These are phyloP conservation scores for Bubo bubo DNA, from an alignment of 2,113 vertebrate genomes.

Conservation along the genomic window DNA sequence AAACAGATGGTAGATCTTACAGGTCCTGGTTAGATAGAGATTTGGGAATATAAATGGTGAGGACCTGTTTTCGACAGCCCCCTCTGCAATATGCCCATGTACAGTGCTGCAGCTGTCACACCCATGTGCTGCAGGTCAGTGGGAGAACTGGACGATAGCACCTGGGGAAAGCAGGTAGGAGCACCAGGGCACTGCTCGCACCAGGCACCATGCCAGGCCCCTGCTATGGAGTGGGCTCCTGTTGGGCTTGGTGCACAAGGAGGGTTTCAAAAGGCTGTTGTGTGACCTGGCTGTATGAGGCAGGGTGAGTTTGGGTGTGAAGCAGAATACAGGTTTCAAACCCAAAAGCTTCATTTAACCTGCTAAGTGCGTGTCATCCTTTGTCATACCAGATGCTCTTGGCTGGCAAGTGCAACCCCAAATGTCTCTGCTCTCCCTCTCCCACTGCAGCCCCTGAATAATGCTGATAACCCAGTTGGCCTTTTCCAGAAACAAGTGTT, in stretches of 20 bases:
- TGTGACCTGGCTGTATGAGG: rapidly evolving
- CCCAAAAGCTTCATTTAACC: neutral
- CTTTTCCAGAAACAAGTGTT: neutral
- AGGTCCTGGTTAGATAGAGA: neutral
- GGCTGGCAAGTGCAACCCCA: neutral
- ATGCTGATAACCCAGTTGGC: neutral
- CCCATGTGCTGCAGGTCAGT: no score
- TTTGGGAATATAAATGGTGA: neutral
- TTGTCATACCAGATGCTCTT: neutral
- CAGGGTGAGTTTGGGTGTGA: neutral
- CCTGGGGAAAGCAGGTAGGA: rapidly evolving
- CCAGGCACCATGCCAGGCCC: neutral
- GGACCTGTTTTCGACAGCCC: neutral
- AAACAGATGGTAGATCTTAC: neutral
- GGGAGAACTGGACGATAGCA: rapidly evolving
- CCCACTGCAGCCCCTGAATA: neutral
- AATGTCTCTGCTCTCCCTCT: neutral
- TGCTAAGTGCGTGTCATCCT: neutral
- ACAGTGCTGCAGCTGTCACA: neutral
- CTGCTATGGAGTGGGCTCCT: rapidly evolving
- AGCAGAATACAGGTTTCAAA: neutral
- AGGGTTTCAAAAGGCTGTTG: neutral
- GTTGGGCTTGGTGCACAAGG: rapidly evolving
- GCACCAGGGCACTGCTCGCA: rapidly evolving
- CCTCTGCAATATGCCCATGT: rapidly evolving